Percentiles rank a stretch among this genome's conserved stretches.
Conservation (phyloP, 2,113 vertebrate genomes). For the Cephalopholis sonnerati region DNA sequence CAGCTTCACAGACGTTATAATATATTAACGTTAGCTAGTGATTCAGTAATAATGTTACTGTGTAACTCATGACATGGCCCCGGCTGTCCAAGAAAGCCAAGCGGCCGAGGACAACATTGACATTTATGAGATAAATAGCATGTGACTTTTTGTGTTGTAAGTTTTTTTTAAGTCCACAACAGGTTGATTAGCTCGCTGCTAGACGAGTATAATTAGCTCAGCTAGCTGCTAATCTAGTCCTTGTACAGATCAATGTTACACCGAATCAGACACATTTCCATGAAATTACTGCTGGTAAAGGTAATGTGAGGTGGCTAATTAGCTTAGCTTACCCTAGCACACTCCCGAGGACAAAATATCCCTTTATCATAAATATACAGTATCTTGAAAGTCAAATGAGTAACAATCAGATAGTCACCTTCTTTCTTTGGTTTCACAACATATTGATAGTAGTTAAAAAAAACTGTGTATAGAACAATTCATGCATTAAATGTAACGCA, state of each 20-base stretch:
- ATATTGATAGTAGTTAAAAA: too few relatives aligned
- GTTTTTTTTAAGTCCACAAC: constrained; percentile 19
- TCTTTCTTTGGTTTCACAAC: too few relatives aligned
- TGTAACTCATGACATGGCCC: neutral
- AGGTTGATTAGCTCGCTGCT: constrained; percentile 28
- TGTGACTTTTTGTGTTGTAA: neutral
- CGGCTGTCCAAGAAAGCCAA: neutral
- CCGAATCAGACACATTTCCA: neutral
- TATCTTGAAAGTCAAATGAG: neutral
- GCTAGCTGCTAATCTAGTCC: neutral
- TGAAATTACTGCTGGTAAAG: neutral
- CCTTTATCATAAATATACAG: neutral
- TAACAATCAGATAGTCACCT: too few relatives aligned
- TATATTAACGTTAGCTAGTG: neutral
- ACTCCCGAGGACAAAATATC: too few relatives aligned
- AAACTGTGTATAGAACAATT: too few relatives aligned
- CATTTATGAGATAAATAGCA: neutral
- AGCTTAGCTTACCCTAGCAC: neutral
- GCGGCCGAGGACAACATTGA: neutral
- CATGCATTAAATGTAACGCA: too few relatives aligned
- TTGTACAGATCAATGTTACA: neutral
- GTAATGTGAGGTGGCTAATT: neutral
- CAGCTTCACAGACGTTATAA: neutral
- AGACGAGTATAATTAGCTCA: neutral
- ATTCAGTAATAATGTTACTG: neutral